Percentiles rank a stretch among this genome's conserved stretches.
These are phyloP conservation scores for Craniophora ligustri DNA, from an alignment of 2,888 invertebrate species.

Conservation along the genomic window DNA sequence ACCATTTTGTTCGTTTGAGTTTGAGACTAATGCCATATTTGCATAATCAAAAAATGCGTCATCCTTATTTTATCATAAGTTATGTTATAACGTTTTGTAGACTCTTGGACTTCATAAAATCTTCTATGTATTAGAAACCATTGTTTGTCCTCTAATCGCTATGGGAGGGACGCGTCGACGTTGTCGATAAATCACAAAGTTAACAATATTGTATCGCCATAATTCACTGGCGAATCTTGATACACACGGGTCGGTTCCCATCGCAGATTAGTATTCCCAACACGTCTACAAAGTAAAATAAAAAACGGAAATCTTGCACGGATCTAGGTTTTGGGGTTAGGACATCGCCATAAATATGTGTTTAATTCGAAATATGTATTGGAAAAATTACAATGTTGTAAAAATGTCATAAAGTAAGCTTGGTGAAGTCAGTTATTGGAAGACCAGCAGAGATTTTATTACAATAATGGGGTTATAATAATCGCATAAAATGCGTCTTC, in stretches of 20 bases:
- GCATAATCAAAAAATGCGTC: too few species aligned
- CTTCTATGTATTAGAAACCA: background rate
- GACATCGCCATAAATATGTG: conserved; percentile 38
- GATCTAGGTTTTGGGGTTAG: conserved; percentile 62
- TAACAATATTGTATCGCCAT: conserved; percentile 33
- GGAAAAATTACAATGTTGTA: conserved; percentile 27
- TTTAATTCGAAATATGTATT: conserved; percentile 31
- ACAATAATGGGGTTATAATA: conserved; percentile 1
- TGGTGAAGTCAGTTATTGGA: conserved; percentile 12
- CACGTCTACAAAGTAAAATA: conserved; percentile 34
- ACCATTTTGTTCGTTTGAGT: too few species aligned
- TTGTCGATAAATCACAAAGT: conserved; percentile 40
- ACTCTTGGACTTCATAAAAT: too few species aligned
- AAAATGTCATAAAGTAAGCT: conserved; percentile 28
- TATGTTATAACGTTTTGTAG: too few species aligned
- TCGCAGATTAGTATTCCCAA: conserved; percentile 47
- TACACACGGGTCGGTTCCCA: conserved; percentile 28
- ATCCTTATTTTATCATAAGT: too few species aligned
- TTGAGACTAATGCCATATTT: too few species aligned
- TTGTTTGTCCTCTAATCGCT: conserved; percentile 13
- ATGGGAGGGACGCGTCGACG: conserved; percentile 7
- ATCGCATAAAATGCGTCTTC: background rate
- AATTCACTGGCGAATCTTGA: conserved; percentile 37
- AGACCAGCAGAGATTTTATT: background rate
- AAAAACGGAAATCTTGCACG: conserved; percentile 45